Conservation (phyloP, 2,888 invertebrate genomes). For the Lamproptera curius region DNA sequence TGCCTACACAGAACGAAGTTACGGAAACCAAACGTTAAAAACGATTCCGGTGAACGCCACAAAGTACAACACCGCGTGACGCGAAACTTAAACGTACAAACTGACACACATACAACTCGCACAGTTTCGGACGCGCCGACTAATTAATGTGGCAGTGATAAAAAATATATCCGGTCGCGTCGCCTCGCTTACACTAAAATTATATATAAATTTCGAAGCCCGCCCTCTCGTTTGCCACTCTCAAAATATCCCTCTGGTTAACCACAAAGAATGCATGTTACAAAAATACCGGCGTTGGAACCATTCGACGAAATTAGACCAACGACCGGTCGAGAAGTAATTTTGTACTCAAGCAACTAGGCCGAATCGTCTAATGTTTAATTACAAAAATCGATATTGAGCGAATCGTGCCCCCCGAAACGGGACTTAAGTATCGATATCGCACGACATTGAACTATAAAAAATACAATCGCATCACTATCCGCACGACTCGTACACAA, state of each 20-base stretch:
- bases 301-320: constrained; percentile 2
- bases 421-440: constrained; percentile 6
- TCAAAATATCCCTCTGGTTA: constrained; percentile 65
- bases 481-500: not conserved
- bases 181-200: constrained; percentile 26
- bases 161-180: constrained; percentile 54
- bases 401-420: constrained; percentile 29
- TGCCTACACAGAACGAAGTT: not conserved
- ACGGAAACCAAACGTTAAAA: constrained; percentile 11
- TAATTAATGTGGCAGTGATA: constrained; percentile 70
- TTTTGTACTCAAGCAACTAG: constrained; percentile 60
- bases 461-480: constrained; percentile 9
- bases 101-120: constrained; percentile 21
- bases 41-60: constrained; percentile 18
- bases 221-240: constrained; percentile 37
- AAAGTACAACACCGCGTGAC: constrained; percentile 19
- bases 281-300: too few relatives aligned
- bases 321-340: constrained; percentile 26
- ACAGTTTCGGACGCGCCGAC: constrained; percentile 37
- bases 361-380: constrained; percentile 39
- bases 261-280: too few relatives aligned
- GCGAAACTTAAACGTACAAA: constrained; percentile 31
- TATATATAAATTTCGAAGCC: constrained; percentile 51
- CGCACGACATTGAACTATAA: not conserved
- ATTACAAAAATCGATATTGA: constrained; percentile 33